Percentiles rank a stretch among this genome's conserved stretches.
Evolutionary conservation across 2,888 invertebrate genomes (phyloP).

Genomic region (Tricholauxania praeusta): DNA sequence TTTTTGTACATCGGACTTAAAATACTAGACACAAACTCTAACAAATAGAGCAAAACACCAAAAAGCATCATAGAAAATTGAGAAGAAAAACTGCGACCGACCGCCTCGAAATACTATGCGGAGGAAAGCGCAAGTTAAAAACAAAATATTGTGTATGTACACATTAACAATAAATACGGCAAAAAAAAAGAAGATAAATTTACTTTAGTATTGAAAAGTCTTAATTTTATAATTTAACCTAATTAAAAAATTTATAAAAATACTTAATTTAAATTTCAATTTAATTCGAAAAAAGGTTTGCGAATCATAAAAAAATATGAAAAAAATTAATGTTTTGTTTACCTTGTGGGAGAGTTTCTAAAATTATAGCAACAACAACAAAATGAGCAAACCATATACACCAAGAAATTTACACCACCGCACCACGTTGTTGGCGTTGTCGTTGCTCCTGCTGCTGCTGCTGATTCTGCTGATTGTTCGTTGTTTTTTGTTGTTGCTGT

Average conservation of each 20-base stretch:
- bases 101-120: too few relatives aligned
- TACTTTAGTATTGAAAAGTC: too few relatives aligned
- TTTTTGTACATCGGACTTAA: too few relatives aligned
- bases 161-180: not conserved
- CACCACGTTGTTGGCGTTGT: conserved; percentile 59
- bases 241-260: too few relatives aligned
- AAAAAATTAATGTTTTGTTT: conserved; percentile 45
- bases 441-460: conserved; percentile 41
- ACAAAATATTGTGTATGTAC: too few relatives aligned
- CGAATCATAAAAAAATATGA: conserved; percentile 10
- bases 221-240: too few relatives aligned
- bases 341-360: conserved; percentile 61
- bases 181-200: not conserved
- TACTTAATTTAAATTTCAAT: not conserved
- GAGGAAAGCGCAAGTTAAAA: too few relatives aligned
- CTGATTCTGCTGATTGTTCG: conserved; percentile 36
- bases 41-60: too few relatives aligned
- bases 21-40: too few relatives aligned
- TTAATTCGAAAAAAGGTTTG: not conserved
- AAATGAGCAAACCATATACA: conserved; percentile 65
- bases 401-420: conserved; percentile 61
- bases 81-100: too few relatives aligned
- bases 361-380: conserved; percentile 65
- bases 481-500: conserved; percentile 43
- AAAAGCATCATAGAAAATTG: too few relatives aligned